Conservation (phyloP, 2,888 invertebrate species). For the Nemapogon koenigi region DNA sequence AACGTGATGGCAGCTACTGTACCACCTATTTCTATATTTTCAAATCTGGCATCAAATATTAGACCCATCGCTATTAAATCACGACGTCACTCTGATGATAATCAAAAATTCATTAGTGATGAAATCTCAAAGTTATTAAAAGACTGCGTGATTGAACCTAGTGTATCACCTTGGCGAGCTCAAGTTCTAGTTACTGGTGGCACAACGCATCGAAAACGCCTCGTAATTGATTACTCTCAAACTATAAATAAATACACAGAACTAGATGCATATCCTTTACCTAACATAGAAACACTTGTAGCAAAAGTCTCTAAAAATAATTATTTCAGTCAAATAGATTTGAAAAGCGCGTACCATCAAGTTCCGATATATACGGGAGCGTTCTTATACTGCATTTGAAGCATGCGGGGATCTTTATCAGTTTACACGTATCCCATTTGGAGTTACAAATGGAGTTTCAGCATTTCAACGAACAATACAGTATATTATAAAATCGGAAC, state of each 20-base stretch:
- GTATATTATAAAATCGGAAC: slow-evolving; percentile 2
- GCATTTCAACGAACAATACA: slow-evolving; percentile 4
- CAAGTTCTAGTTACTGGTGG: not conserved
- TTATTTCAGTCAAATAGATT: not conserved
- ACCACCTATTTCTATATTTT: not conserved
- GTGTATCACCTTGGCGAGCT: slow-evolving; percentile 5
- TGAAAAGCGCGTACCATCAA: not conserved
- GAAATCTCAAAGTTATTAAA: slow-evolving; percentile 2
- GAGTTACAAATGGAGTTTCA: not conserved
- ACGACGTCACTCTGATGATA: not conserved
- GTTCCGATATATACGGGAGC: not conserved
- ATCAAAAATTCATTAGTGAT: not conserved
- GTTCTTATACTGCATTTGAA: slow-evolving; percentile 5
- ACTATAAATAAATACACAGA: slow-evolving; percentile 2
- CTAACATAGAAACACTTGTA: not conserved
- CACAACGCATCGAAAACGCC: not conserved
- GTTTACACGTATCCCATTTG: slow-evolving; percentile 5
- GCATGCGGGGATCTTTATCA: slow-evolving; percentile 1
- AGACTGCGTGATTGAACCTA: slow-evolving; percentile 1
- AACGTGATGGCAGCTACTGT: not conserved
- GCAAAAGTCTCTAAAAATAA: not conserved
- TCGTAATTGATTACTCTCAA: slow-evolving; percentile 2
- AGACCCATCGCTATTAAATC: not conserved
- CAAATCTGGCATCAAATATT: not conserved
- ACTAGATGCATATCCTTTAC: slow-evolving; percentile 5